phyloP scores from a whole-genome alignment of 2,113 vertebrate genomes.

The Ovis canadensis region DNA sequence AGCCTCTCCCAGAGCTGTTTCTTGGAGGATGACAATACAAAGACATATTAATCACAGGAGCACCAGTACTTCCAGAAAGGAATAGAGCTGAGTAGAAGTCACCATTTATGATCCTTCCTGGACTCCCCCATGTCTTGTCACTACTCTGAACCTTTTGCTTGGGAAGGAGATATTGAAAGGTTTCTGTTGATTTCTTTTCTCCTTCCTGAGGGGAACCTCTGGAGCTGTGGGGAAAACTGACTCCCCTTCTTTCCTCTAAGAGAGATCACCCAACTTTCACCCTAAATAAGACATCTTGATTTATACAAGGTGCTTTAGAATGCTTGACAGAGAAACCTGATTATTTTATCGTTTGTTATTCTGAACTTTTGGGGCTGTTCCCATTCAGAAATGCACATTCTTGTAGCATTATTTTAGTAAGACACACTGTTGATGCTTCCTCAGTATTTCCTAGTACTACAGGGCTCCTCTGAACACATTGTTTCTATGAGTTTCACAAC shows the following conservation, averaged over 20 bases:
- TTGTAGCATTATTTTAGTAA: background rate
- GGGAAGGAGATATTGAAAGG: background rate
- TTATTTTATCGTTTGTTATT: background rate
- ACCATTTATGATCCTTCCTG: background rate
- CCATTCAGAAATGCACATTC: background rate
- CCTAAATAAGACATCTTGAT: background rate
- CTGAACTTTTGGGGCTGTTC: background rate
- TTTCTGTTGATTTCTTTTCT: slow-evolving; percentile 11
- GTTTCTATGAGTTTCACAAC: background rate
- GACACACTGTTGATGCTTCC: background rate
- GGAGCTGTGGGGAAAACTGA: background rate
- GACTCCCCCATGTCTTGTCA: background rate
- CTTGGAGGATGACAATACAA: background rate
- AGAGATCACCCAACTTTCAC: background rate
- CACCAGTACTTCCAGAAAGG: background rate
- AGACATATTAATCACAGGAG: background rate
- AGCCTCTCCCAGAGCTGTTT: background rate
- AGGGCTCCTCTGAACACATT: background rate
- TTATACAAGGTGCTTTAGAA: background rate
- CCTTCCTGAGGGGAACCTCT: background rate
- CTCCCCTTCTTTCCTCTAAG: background rate
- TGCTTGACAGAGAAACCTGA: background rate
- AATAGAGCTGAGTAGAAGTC: background rate
- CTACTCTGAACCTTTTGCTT: background rate
- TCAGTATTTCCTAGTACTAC: background rate